phyloP scores from a whole-genome alignment of 2,797 vertebrate genomes.

The Falco columbarius region DNA sequence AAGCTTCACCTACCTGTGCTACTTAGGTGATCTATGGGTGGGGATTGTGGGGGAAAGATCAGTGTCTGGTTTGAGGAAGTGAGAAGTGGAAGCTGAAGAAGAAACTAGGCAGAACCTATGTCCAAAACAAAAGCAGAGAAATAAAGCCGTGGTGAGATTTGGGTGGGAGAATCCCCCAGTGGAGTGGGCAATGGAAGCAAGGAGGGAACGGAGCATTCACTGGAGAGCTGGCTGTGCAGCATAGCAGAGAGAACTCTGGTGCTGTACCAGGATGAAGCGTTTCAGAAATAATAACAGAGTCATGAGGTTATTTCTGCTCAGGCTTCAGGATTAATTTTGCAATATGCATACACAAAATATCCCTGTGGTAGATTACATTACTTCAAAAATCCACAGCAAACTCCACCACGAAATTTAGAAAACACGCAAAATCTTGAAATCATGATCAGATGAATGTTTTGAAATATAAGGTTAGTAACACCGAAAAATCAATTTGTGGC shows the following conservation, averaged over 20 bases:
- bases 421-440: not conserved
- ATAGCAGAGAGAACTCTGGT: not conserved
- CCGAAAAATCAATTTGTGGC: not conserved
- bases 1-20: not conserved
- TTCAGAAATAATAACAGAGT: not conserved
- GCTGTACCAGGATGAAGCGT: not conserved
- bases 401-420: not conserved
- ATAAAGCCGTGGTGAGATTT: not conserved
- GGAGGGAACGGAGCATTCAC: not conserved
- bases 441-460: not conserved
- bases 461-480: not conserved
- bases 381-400: not conserved
- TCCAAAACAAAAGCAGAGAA: not conserved
- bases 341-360: not conserved
- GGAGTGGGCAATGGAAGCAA: not conserved
- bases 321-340: not conserved
- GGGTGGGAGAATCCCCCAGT: not conserved
- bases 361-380: not conserved
- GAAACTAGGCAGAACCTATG: not conserved
- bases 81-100: not conserved
- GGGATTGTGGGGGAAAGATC: accelerated
- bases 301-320: not conserved
- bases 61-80: not conserved
- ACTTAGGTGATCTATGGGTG: not conserved
- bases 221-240: not conserved